A percentile compares a stretch with the other conserved stretches of the same genome.
Evolutionary conservation across 2,888 invertebrate species (phyloP).

Genomic region (Pogonocherus hispidulus): DNA sequence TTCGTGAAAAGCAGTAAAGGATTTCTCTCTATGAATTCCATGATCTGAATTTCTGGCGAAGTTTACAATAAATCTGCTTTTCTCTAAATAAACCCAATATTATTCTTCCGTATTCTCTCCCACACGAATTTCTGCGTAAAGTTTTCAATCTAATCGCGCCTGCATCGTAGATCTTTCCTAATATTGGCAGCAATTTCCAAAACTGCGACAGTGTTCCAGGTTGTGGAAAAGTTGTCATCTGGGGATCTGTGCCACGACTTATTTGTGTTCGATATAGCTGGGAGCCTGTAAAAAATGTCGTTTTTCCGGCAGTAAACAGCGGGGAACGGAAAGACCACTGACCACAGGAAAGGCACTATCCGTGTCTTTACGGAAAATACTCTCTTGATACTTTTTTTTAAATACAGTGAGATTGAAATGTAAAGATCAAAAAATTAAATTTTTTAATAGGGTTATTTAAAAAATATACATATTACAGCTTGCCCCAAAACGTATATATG

Average conservation of each 20-base stretch:
- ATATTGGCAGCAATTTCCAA: slow-evolving; percentile 25
- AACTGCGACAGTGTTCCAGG: slow-evolving; percentile 15
- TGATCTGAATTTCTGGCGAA: neutral
- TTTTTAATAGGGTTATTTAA: too few relatives aligned
- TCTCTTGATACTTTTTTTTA: too few relatives aligned
- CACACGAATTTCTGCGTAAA: slow-evolving; percentile 9
- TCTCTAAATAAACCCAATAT: slow-evolving; percentile 17
- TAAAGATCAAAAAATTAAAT: too few relatives aligned
- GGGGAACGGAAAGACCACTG: too few relatives aligned
- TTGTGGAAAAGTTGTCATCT: slow-evolving; percentile 21
- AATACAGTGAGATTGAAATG: too few relatives aligned
- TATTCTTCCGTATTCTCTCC: neutral
- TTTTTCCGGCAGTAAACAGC: neutral
- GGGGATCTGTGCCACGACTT: slow-evolving; percentile 18
- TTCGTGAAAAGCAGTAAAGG: too few relatives aligned
- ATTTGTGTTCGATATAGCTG: slow-evolving; percentile 21
- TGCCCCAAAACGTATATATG: too few relatives aligned
- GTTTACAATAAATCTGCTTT: slow-evolving; percentile 5
- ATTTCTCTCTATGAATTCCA: neutral
- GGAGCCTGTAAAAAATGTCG: slow-evolving; percentile 9
- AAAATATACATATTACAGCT: too few relatives aligned
- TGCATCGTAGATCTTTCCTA: slow-evolving; percentile 21
- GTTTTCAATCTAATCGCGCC: slow-evolving; percentile 16
- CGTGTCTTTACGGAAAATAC: too few relatives aligned
- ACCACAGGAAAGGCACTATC: slow-evolving; percentile 20